Evolutionary conservation across 1,140 invertebrate species (phyloP).

Genomic region (Euwallacea fornicatus): DNA sequence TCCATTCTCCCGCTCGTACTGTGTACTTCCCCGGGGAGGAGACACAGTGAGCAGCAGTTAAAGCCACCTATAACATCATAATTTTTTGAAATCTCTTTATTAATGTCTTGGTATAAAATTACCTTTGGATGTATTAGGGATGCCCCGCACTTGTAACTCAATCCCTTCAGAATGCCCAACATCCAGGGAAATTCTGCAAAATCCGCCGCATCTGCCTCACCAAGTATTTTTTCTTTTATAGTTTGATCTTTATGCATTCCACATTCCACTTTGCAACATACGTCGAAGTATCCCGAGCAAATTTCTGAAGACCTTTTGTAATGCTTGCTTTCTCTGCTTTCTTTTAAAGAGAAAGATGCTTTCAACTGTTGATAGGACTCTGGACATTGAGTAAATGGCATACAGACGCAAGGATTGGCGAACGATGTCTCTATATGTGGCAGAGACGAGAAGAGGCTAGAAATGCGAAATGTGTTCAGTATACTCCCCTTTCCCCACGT

Average conservation of each 20-base stretch:
- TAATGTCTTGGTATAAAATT: neutral
- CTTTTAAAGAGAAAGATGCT: too few relatives aligned
- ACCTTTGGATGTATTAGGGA: slow-evolving; percentile 51
- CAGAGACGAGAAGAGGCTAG: too few relatives aligned
- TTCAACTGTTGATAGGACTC: too few relatives aligned
- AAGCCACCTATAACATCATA: slow-evolving; percentile 27
- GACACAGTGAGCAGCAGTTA: slow-evolving; percentile 52
- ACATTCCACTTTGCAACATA: slow-evolving; percentile 50
- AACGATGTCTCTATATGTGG: too few relatives aligned
- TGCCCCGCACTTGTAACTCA: slow-evolving; percentile 46
- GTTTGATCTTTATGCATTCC: slow-evolving; percentile 34
- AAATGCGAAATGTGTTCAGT: too few relatives aligned
- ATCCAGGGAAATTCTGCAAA: slow-evolving; percentile 51
- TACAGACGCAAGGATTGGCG: too few relatives aligned
- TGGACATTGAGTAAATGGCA: too few relatives aligned
- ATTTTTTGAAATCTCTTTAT: neutral
- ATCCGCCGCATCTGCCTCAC: slow-evolving; percentile 36
- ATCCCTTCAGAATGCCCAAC: slow-evolving; percentile 45
- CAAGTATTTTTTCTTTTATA: slow-evolving; percentile 26
- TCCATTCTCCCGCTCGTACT: slow-evolving; percentile 60
- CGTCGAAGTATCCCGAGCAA: slow-evolving; percentile 46
- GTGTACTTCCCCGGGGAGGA: slow-evolving; percentile 42
- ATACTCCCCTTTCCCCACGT: too few relatives aligned
- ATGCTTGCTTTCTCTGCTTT: too few relatives aligned
- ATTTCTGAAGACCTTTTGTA: too few relatives aligned